These are phyloP conservation scores for Siniperca scherzeri DNA, from an alignment of 2,797 vertebrate species.

Conservation along the genomic window DNA sequence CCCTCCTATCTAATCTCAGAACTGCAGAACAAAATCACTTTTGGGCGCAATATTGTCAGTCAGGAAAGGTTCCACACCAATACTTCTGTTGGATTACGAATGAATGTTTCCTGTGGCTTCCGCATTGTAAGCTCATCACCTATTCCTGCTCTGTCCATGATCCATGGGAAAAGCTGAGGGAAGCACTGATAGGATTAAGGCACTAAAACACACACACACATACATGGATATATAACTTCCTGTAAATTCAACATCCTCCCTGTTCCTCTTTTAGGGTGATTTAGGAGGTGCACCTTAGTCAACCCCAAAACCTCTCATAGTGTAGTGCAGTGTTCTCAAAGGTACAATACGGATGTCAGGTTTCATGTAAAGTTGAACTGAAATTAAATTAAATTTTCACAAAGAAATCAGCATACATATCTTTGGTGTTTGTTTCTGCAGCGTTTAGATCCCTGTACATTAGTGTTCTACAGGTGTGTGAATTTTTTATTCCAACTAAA, in stretches of 20 bases:
- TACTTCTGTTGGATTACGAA: constrained; percentile 63
- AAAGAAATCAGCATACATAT: background rate
- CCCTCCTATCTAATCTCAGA: constrained; percentile 56
- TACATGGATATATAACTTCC: constrained; percentile 33
- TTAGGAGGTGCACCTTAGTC: background rate
- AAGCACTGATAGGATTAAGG: constrained; percentile 75
- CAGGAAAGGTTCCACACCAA: constrained; percentile 63
- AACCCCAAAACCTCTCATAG: constrained; percentile 15
- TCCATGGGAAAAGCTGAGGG: constrained; percentile 76
- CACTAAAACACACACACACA: constrained; percentile 55
- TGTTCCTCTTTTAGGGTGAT: constrained; percentile 2
- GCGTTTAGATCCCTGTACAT: background rate
- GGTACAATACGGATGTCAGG: accelerated
- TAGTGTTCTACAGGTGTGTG: background rate
- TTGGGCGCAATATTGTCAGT: constrained; percentile 47
- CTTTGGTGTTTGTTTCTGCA: background rate
- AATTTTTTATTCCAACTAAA: background rate
- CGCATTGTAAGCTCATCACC: constrained; percentile 67
- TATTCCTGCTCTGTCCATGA: constrained; percentile 59
- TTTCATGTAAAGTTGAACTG: background rate
- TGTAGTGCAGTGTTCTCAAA: background rate
- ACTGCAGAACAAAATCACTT: constrained; percentile 66
- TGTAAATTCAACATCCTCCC: constrained; percentile 49
- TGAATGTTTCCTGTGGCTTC: constrained; percentile 66
- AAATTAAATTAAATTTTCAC: background rate